phyloP scores from a whole-genome alignment of 2,797 vertebrate genomes.

The Delichon dasypus region DNA sequence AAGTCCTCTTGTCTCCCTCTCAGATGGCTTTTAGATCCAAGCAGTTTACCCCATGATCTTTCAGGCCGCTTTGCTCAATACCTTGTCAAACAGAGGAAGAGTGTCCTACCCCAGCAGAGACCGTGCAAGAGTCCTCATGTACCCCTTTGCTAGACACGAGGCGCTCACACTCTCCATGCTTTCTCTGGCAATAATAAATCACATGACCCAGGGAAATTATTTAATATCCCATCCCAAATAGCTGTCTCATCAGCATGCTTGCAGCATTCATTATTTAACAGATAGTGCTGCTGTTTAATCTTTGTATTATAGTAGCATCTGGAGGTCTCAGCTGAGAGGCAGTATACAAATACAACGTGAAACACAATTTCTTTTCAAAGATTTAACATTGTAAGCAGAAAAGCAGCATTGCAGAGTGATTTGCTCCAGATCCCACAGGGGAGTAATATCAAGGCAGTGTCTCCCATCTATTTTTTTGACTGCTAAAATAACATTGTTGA shows the following conservation, averaged over 20 bases:
- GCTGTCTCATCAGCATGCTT: background rate
- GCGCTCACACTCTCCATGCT: background rate
- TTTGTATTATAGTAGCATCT: slow-evolving; percentile 7
- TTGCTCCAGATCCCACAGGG: background rate
- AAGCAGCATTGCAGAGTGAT: background rate
- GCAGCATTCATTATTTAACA: slow-evolving; percentile 16
- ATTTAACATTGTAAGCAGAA: background rate
- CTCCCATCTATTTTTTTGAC: background rate
- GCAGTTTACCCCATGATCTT: background rate
- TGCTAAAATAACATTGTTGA: background rate
- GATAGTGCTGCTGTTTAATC: slow-evolving; percentile 8
- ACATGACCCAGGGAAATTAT: background rate
- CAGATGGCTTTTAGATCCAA: background rate
- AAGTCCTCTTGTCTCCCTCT: background rate
- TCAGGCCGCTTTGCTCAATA: fast-evolving
- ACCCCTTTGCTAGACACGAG: fast-evolving
- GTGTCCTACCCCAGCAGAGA: background rate
- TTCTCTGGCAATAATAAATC: background rate
- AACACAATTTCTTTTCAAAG: slow-evolving; percentile 40
- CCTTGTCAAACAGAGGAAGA: background rate
- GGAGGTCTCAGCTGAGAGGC: slow-evolving; percentile 29
- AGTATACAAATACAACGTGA: background rate
- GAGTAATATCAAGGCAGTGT: background rate
- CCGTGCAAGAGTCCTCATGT: background rate
- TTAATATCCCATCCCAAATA: background rate